Base-by-base conservation (phyloP, 2,888 invertebrate species). In the Pyrrhia umbra region DNA sequence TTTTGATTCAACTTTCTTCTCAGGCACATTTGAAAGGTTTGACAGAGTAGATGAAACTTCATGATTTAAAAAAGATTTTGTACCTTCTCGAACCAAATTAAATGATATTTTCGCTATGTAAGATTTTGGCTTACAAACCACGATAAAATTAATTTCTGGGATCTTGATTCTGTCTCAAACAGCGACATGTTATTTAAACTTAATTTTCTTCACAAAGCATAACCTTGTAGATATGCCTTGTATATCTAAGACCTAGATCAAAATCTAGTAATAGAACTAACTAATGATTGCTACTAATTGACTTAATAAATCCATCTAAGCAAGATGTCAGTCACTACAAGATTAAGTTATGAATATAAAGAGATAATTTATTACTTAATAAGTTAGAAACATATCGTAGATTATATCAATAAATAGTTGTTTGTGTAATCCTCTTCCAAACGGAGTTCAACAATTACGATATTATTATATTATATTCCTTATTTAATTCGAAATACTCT, bases 1-100 rank as follows among this genome's bases (percentile, higher is more conserved):
- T 39, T 39, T 30, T 16, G 10, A 39, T 63, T 27, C 6, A 39
- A 37, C 8, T 68, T 37, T 15, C 13, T 68, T 8, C 8, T 9
- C 21, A 40, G 25, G 40, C 13, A n/a, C 18, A 39, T 30, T 30
- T 10, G 13, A 30, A 13, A 10, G 30, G 3, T 10, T 27, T 27
- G 27, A 27, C 10, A n/a, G n/a, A n/a, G n/a, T n/a, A n/a, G n/a
- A n/a, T n/a, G n/a, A n/a, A n/a, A n/a, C n/a, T n/a, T n/a, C n/a
- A n/a, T n/a, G n/a, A n/a, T n/a, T n/a, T n/a, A n/a, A n/a, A n/a
- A n/a, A n/a, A n/a, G n/a, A n/a, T n/a, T n/a, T n/a, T n/a, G n/a
- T n/a, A n/a, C n/a, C n/a, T n/a, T n/a, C n/a, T n/a, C n/a, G n/a
- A n/a, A n/a, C n/a, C n/a, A n/a, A n/a, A n/a, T n/a, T n/a, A n/a